Evolutionary conservation across 2,797 vertebrate species (phyloP).

Genomic region (Allobates femoralis): DNA sequence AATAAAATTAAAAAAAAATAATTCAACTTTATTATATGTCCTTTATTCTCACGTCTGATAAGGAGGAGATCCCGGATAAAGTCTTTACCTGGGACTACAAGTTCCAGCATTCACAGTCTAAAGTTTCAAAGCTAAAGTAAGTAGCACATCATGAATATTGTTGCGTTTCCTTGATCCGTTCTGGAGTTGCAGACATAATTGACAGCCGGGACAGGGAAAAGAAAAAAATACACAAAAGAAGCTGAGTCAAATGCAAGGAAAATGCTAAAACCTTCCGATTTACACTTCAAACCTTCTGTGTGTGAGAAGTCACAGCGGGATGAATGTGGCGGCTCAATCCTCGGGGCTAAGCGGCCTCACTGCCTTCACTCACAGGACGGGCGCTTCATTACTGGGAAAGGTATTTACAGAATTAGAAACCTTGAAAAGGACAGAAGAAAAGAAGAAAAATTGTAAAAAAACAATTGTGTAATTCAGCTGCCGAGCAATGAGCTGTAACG

Average conservation of each 20-base stretch:
- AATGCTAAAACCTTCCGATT: constrained; percentile 41
- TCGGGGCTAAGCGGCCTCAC: constrained; percentile 11
- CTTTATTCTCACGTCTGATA: too few relatives aligned
- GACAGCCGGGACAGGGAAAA: background rate
- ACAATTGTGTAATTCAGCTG: background rate
- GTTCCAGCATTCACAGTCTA: background rate
- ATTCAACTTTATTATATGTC: too few relatives aligned
- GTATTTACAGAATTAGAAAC: constrained; percentile 32
- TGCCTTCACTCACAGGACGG: constrained; percentile 13
- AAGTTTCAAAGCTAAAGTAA: background rate
- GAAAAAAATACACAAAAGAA: constrained; percentile 16
- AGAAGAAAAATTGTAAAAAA: background rate
- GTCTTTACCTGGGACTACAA: background rate
- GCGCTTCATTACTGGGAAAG: constrained; percentile 3
- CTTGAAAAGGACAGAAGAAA: background rate
- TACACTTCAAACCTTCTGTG: constrained; percentile 43
- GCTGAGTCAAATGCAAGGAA: background rate
- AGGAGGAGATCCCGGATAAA: too few relatives aligned
- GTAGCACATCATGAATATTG: background rate
- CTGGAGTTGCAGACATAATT: constrained; percentile 5
- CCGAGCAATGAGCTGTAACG: too few relatives aligned
- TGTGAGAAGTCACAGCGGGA: constrained; percentile 29
- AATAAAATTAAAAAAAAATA: too few relatives aligned
- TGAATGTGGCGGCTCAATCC: background rate
- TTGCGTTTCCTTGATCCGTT: background rate